Percentiles rank a stretch among this genome's conserved stretches.
These are phyloP conservation scores for Popillia japonica DNA, from an alignment of 1,140 invertebrate species.

Conservation along the genomic window DNA sequence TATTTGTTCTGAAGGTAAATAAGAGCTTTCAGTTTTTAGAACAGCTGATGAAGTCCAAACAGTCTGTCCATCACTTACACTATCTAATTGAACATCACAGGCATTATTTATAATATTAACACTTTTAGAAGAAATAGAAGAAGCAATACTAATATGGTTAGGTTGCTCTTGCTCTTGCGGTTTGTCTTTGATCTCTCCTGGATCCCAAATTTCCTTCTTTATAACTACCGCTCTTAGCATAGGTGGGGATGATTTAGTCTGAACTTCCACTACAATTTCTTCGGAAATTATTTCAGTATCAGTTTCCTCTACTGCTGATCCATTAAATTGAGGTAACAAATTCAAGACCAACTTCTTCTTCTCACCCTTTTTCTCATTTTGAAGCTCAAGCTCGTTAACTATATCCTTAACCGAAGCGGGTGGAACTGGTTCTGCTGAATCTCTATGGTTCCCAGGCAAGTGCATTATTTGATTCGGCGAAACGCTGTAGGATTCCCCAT, in stretches of 20 bases:
- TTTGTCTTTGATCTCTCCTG: conserved; percentile 61
- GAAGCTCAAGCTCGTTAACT: conserved; percentile 72
- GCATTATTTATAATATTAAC: conserved; percentile 45
- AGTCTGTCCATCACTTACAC: conserved; percentile 60
- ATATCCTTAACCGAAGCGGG: conserved; percentile 68
- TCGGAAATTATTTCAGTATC: conserved; percentile 55
- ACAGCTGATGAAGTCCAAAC: conserved; percentile 55
- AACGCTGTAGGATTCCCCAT: conserved; percentile 86
- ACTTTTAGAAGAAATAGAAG: conserved; percentile 25
- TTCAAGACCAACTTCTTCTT: conserved; percentile 71
- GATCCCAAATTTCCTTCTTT: conserved; percentile 44
- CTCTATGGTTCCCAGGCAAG: conserved; percentile 61
- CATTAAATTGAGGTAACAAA: conserved; percentile 54
- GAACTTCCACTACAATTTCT: conserved; percentile 55
- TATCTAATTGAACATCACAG: conserved; percentile 60
- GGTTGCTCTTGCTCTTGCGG: not conserved
- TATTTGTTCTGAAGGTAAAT: conserved; percentile 22
- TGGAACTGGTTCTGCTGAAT: conserved; percentile 61
- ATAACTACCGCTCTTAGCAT: conserved; percentile 46
- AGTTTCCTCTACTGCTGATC: conserved; percentile 49
- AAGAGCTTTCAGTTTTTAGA: conserved; percentile 46
- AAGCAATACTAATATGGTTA: conserved; percentile 25
- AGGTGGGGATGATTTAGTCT: conserved; percentile 48
- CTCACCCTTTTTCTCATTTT: conserved; percentile 59
- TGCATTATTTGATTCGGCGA: conserved; percentile 89